phyloP scores from a whole-genome alignment of 53 echinoderm and acorn worm genomes.

The Arbacia lixula region DNA sequence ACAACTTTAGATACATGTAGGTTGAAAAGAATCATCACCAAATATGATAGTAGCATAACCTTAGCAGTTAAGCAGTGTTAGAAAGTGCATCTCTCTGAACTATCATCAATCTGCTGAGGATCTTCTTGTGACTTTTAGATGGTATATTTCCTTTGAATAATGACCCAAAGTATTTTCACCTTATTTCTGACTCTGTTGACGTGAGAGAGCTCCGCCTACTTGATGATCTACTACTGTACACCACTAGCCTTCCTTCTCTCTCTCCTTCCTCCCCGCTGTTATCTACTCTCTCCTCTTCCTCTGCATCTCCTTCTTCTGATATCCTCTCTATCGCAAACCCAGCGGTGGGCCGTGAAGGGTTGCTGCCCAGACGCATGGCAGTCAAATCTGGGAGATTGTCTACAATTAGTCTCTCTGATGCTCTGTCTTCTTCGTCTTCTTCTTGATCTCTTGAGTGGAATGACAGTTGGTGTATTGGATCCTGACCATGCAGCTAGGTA shows the following conservation, averaged over 20 bases:
- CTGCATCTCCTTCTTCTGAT: slow-evolving; percentile 42
- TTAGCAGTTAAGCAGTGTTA: too few species aligned
- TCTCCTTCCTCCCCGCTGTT: slow-evolving; percentile 13
- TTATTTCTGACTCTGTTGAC: slow-evolving; percentile 56
- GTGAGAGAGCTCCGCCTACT: slow-evolving; percentile 59
- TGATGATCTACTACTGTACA: slow-evolving; percentile 35
- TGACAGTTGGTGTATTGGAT: neutral
- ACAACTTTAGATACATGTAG: too few species aligned
- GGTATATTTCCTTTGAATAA: too few species aligned
- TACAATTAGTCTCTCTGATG: too few species aligned
- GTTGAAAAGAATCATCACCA: too few species aligned
- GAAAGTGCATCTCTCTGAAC: too few species aligned
- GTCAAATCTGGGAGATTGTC: too few species aligned
- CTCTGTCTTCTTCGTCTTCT: neutral
- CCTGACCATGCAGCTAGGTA: slow-evolving; percentile 25
- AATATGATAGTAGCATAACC: too few species aligned
- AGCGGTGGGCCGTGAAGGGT: slow-evolving; percentile 3
- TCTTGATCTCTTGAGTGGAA: neutral
- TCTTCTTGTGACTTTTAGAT: too few species aligned
- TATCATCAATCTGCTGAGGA: too few species aligned
- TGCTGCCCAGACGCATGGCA: neutral
- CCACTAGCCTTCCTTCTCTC: neutral
- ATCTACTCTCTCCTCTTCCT: neutral
- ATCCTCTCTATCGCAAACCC: slow-evolving; percentile 26
- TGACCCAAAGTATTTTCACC: slow-evolving; percentile 23